Evolutionary conservation across 2,113 vertebrate species (phyloP).

Genomic region (Xiphias gladius): DNA sequence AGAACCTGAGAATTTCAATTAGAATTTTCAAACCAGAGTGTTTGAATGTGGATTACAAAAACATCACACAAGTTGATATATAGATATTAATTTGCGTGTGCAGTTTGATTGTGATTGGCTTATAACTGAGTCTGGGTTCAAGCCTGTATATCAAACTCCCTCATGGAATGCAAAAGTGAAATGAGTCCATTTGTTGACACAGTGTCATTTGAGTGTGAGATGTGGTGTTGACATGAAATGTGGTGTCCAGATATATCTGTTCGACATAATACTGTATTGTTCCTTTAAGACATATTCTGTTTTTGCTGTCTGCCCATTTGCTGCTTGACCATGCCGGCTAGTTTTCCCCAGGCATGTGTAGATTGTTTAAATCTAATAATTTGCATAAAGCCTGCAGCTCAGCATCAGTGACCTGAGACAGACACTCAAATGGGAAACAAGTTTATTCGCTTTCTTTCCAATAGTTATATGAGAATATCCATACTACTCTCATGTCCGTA

Average conservation of each 20-base stretch:
- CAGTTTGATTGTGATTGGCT: neutral
- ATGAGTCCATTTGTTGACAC: neutral
- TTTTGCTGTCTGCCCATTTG: neutral
- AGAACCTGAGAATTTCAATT: neutral
- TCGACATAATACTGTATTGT: slow-evolving; percentile 19
- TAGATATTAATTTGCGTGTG: neutral
- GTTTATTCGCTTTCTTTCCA: neutral
- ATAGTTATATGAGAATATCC: neutral
- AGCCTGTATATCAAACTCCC: too few relatives aligned
- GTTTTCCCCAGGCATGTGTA: neutral
- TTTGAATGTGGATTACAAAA: neutral
- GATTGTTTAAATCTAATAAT: slow-evolving; percentile 25
- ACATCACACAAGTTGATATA: neutral
- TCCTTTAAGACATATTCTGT: slow-evolving; percentile 1
- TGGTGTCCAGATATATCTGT: neutral
- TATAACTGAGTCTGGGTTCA: neutral
- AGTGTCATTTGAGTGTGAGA: slow-evolving; percentile 14
- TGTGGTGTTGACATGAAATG: neutral
- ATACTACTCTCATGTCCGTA: neutral
- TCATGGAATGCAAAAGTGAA: neutral
- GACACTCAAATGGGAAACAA: neutral
- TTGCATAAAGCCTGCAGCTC: slow-evolving; percentile 9
- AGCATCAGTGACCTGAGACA: slow-evolving; percentile 12
- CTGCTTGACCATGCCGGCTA: neutral
- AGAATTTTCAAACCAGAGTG: neutral